Base-by-base conservation (phyloP, 1,140 invertebrate genomes). In the Elymnias hypermnestra region DNA sequence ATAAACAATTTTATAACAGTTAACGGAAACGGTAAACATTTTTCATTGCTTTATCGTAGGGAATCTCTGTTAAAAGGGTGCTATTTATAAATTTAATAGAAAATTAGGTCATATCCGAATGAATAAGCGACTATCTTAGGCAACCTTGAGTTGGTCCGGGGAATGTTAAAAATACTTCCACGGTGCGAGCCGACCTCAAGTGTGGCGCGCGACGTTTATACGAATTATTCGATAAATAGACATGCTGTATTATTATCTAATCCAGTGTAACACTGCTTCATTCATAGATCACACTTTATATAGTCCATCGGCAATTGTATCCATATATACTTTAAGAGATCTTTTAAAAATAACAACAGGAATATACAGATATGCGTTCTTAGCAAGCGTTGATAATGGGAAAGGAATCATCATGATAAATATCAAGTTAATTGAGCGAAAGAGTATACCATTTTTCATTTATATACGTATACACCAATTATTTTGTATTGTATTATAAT, bases 111-210 rank as follows among this genome's bases (percentile, higher is more conserved):
- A 82, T 82, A 82, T 72, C 63, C 67, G 58, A 71, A 81, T 79
- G 79, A 77, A 81, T 81, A 81, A 76, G 67, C 65, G 63, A 69
- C 64, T 74, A 72, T 84, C 75, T 82, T 72, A 55, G 65, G 57
- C 78, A 84, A 82, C 79, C 79, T 84, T 84, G 79, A 73, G 73
- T 70, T 70, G 75, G 68, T 74, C 76, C 69, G 79, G 69, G 19
- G 79, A 78, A 82, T 84, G 81, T 84, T 84, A 84, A 82, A 84
- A 84, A 84, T 84, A 84, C 75, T 67, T 53, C 67, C 58, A 65
- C 66, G 67, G 53, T 66, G 49, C 49, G 59, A 48, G 45, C 39
- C 70, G 58, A 62, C 61, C 73, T 70, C 60, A 42, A 51, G 58
- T 57, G 65, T 57, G 52, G 53, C 45, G 54, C 61, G 47, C 48